Evolutionary conservation across 2,888 invertebrate genomes (phyloP), one percentile per base, ranked within the genome.

Genomic region (Apodemia mormo): DNA sequence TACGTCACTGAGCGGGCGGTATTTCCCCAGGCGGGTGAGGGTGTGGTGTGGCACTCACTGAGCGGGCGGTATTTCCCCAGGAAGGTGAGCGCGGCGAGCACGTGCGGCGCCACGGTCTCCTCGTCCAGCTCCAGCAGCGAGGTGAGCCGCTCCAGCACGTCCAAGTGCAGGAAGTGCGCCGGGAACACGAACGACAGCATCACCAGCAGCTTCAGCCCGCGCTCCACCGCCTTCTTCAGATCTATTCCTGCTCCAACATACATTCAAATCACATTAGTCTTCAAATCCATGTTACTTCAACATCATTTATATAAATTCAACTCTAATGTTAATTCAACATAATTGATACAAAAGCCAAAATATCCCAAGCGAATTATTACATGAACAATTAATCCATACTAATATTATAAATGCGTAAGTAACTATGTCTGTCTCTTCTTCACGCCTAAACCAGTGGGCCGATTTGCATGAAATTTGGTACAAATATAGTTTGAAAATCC

Each of bases 171-270:
- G 92, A 99, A 98, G 87, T 98, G 98, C 1, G 97, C 96, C 9
- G 99, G 98, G 89, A 98, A 99, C 75, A 98, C 97, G 85, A 97
- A 97, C 5, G 98, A 97, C 68, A 99, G 92, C 94, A 97, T 97
- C 86, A 97, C 96, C 6, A 99, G 94, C 68, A 99, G 94, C 82
- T 97, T 96, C 8, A 99, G 94, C 1, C 99, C 99, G 74, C 97
- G 96, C 83, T 98, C 98, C 0, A 97, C 97, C 2, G 98, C 97
- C 71, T 96, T 96, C 73, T 96, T 95, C 1, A 96, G 94, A 80
- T 97, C 96, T 69, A 98, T 94, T n/a, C 97, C 97, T 83, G 97
- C 93, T 14, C 49, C 4, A 1, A 45, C 6, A 64, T 8, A 64
- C 29, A 56, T 10, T 9, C 22, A 54, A 49, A 68, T 45, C 5